These are phyloP conservation scores for Chymomyza amoena DNA, from an alignment of 2,888 invertebrate species.

Conservation along the genomic window DNA sequence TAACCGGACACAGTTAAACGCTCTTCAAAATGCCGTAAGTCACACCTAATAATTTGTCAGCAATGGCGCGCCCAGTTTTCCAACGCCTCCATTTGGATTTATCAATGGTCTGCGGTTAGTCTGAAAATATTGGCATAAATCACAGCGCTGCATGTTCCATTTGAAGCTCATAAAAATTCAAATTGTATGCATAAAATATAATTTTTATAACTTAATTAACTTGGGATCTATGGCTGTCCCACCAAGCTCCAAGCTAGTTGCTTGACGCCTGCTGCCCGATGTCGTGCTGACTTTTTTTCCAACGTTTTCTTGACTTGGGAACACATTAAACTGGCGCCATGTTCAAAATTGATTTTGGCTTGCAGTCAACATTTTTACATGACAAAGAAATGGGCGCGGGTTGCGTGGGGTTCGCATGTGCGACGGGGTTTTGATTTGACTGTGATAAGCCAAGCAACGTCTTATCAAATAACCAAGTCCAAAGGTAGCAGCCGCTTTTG, in stretches of 20 bases:
- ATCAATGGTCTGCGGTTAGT: not conserved
- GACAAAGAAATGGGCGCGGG: slow-evolving; percentile 46
- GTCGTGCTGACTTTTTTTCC: not conserved
- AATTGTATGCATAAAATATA: slow-evolving; percentile 70
- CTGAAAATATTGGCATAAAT: slow-evolving; percentile 46
- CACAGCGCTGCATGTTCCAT: slow-evolving; percentile 62
- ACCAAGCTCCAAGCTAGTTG: not conserved
- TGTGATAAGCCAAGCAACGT: slow-evolving; percentile 45
- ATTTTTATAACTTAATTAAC: slow-evolving; percentile 71
- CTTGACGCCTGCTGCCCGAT: not conserved
- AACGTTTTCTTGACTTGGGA: slow-evolving; percentile 37
- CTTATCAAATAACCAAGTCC: slow-evolving; percentile 2
- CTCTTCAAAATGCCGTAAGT: slow-evolving; percentile 51
- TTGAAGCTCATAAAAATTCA: slow-evolving; percentile 65
- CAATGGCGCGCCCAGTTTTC: not conserved
- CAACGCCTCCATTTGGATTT: not conserved
- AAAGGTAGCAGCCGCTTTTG: not conserved
- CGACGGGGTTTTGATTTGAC: slow-evolving; percentile 38
- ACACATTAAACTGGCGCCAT: slow-evolving; percentile 65
- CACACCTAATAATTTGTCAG: slow-evolving; percentile 68
- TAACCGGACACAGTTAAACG: slow-evolving; percentile 9
- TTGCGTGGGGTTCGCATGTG: not conserved
- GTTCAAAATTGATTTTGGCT: slow-evolving; percentile 60
- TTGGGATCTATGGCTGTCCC: slow-evolving; percentile 13
- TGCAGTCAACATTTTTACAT: slow-evolving; percentile 55